Conservation (phyloP, 1,140 invertebrate species). For the Caerostris extrusa region DNA sequence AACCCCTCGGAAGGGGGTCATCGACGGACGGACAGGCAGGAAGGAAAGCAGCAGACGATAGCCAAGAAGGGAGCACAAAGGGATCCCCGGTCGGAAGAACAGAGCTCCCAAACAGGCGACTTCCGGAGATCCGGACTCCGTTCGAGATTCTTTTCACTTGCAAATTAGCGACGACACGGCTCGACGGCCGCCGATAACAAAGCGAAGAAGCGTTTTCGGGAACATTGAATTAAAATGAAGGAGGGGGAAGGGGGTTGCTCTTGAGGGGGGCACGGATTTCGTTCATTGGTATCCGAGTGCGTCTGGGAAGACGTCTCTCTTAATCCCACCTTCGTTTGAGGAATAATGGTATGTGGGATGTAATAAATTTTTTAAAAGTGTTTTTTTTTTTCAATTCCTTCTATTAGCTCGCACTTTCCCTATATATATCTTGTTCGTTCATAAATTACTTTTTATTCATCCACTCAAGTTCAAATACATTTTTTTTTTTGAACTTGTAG, state of each 20-base stretch:
- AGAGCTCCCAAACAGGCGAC: slow-evolving; percentile 31
- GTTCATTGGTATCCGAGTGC: not conserved
- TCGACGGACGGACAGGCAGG: slow-evolving; percentile 12
- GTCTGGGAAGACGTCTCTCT: not conserved
- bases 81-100: slow-evolving; percentile 19
- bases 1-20: slow-evolving; percentile 24
- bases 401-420: too few species aligned
- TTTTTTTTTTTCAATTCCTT: too few species aligned
- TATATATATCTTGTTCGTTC: too few species aligned
- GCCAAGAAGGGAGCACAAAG: not conserved
- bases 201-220: slow-evolving; percentile 30
- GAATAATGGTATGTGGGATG: too few species aligned
- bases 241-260: not conserved
- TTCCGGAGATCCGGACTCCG: slow-evolving; percentile 23
- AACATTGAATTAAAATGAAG: slow-evolving; percentile 43
- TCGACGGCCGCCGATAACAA: slow-evolving; percentile 7
- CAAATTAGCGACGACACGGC: slow-evolving; percentile 3
- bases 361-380: too few species aligned
- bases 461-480: too few species aligned
- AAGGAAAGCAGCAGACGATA: slow-evolving; percentile 22
- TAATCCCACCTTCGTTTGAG: not conserved
- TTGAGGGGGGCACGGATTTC: not conserved
- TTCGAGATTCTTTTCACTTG: slow-evolving; percentile 35
- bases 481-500: too few species aligned
- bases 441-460: too few species aligned